These are phyloP conservation scores for Pteromalus puparum DNA, from an alignment of 1,140 invertebrate genomes.

Conservation along the genomic window DNA sequence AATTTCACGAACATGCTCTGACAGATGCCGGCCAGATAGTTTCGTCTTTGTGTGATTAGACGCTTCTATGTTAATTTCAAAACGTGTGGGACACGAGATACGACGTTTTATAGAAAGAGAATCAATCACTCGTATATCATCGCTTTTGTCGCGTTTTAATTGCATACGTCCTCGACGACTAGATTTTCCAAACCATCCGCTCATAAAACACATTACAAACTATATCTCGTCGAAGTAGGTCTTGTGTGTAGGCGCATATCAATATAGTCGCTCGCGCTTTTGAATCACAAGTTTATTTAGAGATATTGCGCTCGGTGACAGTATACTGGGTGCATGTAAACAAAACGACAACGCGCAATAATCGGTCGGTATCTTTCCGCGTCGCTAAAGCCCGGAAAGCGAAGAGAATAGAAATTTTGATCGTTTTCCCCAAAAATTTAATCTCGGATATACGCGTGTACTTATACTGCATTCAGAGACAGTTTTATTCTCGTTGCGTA, in stretches of 20 bases:
- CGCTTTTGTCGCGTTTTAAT: no score
- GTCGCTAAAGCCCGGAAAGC: no score
- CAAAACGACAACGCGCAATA: background rate
- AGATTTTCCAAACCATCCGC: background rate
- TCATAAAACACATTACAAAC: no score
- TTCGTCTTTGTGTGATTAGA: no score
- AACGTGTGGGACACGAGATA: no score
- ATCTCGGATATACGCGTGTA: no score
- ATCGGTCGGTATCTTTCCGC: background rate
- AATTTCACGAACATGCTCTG: no score
- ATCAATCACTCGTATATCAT: no score
- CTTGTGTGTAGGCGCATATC: background rate
- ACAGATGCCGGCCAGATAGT: no score
- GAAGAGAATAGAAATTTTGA: background rate
- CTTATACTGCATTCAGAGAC: background rate
- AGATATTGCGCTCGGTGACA: background rate
- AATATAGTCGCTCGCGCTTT: background rate
- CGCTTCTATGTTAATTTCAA: no score
- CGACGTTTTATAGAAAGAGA: no score
- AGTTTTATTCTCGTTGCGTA: constrained; percentile 32
- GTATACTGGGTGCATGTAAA: background rate
- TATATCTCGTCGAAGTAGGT: background rate
- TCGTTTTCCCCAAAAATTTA: background rate
- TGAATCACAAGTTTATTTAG: constrained; percentile 20
- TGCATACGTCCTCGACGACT: background rate